A percentile compares a stretch with the other conserved stretches of the same genome.
phyloP scores from a whole-genome alignment of 1,140 invertebrate species.

The Tetraneura akinire region DNA sequence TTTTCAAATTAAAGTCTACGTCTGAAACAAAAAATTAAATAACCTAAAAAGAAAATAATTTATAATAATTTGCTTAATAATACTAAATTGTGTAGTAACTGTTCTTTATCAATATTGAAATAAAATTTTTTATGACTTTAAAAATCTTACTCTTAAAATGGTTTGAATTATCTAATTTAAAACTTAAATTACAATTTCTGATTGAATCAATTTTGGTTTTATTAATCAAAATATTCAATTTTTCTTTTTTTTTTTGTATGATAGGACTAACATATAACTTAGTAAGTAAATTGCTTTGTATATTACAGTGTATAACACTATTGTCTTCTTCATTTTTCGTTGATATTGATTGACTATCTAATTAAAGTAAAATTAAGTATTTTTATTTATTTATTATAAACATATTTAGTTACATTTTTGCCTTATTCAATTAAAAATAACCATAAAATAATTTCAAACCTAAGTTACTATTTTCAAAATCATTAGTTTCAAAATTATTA shows the following conservation, averaged over 20 bases:
- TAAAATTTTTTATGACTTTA: background rate
- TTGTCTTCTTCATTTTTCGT: background rate
- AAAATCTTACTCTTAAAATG: constrained; percentile 1
- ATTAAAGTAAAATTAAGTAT: background rate
- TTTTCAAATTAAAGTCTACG: background rate
- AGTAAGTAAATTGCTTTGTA: background rate
- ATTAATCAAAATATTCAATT: background rate
- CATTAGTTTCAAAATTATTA: too few relatives aligned
- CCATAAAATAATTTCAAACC: background rate
- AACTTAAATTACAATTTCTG: background rate
- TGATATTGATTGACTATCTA: background rate
- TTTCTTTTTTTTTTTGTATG: background rate
- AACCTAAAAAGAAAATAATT: constrained; percentile 46
- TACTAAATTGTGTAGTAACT: constrained; percentile 44
- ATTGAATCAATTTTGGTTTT: background rate
- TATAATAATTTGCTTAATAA: background rate
- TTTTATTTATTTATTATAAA: background rate
- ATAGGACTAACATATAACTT: background rate
- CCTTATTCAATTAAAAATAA: too few relatives aligned
- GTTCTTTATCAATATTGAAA: constrained; percentile 35
- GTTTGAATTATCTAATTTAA: background rate
- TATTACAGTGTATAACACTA: background rate
- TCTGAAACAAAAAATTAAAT: constrained; percentile 44
- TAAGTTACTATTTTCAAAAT: background rate
- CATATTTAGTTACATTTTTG: too few relatives aligned